Conservation (phyloP, 2,797 vertebrate genomes). For the Botia almorhae region DNA sequence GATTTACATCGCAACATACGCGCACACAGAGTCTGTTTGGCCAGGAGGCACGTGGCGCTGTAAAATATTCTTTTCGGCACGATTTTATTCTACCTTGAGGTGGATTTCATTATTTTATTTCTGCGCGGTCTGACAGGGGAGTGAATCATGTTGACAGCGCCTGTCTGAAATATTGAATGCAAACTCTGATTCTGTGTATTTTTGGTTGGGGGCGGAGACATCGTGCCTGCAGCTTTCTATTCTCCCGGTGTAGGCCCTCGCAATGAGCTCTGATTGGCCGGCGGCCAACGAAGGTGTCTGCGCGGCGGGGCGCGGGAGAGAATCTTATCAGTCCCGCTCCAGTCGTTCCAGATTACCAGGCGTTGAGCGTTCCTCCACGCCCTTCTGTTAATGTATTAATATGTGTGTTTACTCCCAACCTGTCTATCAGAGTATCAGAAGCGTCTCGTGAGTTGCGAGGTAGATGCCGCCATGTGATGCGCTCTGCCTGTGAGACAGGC, state of each 20-base stretch:
- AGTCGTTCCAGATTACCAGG: constrained; percentile 71
- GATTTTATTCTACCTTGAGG: constrained; percentile 84
- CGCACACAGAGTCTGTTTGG: constrained; percentile 62
- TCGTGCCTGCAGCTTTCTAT: constrained; percentile 71
- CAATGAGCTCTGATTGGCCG: constrained; percentile 74
- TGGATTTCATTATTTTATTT: constrained; percentile 86
- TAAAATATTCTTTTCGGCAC: constrained; percentile 79
- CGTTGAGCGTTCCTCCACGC: constrained; percentile 62
- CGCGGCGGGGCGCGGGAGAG: constrained; percentile 67
- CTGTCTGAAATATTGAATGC: constrained; percentile 80
- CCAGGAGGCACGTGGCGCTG: constrained; percentile 68
- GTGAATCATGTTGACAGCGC: constrained; percentile 85
- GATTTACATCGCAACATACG: constrained; percentile 45
- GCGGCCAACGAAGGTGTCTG: constrained; percentile 71
- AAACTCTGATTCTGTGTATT: constrained; percentile 80
- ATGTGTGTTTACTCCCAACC: constrained; percentile 53
- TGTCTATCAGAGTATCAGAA: constrained; percentile 53
- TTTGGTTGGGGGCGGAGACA: constrained; percentile 77
- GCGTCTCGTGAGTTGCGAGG: constrained; percentile 36
- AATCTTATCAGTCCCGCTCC: constrained; percentile 74
- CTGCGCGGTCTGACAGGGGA: constrained; percentile 79
- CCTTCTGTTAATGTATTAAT: constrained; percentile 67
- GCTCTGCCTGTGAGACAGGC: constrained; percentile 30
- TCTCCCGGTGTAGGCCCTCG: constrained; percentile 69
- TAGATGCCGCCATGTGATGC: constrained; percentile 16